Evolutionary conservation across 35 echinoderm and acorn worm genomes (phyloP).

Genomic region (Patiria miniata): DNA sequence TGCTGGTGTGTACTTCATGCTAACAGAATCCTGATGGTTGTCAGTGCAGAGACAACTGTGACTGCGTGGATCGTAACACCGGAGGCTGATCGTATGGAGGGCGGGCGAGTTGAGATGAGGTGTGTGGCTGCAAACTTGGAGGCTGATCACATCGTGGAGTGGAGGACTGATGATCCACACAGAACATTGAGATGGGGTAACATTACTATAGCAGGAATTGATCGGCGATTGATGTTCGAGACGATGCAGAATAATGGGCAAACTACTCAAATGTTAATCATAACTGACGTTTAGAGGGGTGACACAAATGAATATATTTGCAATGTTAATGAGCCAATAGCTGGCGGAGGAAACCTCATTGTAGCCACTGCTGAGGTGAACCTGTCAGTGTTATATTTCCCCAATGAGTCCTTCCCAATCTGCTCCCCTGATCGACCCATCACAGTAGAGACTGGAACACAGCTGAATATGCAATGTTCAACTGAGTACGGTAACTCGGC

Average conservation of each 20-base stretch:
- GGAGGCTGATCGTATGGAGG: background rate
- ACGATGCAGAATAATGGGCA: background rate
- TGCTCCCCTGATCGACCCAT: no score
- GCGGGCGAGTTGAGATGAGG: background rate
- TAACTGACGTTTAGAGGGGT: background rate
- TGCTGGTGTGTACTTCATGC: background rate
- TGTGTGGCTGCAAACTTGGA: background rate
- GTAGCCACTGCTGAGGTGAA: background rate
- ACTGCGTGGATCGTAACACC: conserved; percentile 10
- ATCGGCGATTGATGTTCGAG: background rate
- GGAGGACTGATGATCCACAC: background rate
- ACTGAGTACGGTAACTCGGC: no score
- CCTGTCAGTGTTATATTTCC: background rate
- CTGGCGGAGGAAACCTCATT: background rate
- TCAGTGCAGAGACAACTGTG: background rate
- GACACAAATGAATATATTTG: background rate
- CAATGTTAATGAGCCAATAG: background rate
- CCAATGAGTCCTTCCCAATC: no score
- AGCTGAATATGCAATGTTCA: background rate
- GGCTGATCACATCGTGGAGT: background rate
- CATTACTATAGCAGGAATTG: background rate
- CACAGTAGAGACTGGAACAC: no score
- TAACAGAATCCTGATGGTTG: background rate
- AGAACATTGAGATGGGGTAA: background rate
- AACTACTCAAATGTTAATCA: background rate